phyloP scores from a whole-genome alignment of 1,140 invertebrate genomes.

The Eupristina koningsbergeri region DNA sequence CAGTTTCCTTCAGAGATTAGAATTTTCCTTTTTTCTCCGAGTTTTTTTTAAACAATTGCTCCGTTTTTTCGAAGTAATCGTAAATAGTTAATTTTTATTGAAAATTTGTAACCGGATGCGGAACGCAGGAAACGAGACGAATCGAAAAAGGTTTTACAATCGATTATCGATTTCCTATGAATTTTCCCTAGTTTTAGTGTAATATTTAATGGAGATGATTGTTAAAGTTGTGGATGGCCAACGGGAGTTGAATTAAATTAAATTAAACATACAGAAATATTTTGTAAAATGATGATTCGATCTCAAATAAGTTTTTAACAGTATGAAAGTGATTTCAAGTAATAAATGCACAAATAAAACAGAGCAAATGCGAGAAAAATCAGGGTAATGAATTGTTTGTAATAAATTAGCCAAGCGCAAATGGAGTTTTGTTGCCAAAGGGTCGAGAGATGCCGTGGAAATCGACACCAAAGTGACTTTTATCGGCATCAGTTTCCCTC shows the following conservation, averaged over 20 bases:
- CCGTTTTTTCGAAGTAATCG: no score
- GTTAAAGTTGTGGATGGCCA: no score
- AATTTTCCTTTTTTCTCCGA: background rate
- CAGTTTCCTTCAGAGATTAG: background rate
- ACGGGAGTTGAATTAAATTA: no score
- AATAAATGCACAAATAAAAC: background rate
- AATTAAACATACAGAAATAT: background rate
- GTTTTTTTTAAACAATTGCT: no score
- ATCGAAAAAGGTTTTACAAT: background rate
- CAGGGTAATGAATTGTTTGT: no score
- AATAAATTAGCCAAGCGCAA: no score
- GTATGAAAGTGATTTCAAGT: background rate
- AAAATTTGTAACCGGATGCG: background rate
- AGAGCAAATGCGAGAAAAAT: background rate
- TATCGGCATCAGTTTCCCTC: background rate
- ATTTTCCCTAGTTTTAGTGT: background rate
- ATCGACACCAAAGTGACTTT: no score
- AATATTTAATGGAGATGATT: background rate
- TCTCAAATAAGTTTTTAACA: background rate
- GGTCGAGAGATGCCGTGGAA: no score
- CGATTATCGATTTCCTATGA: background rate
- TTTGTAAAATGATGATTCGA: background rate
- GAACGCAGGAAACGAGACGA: conserved; percentile 13
- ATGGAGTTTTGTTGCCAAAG: no score
- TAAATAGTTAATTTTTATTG: conserved; percentile 17